Percentiles rank a stretch among this genome's conserved stretches.
Conservation (phyloP, 2,888 invertebrate genomes). For the Eumacrocentrus americanus region DNA sequence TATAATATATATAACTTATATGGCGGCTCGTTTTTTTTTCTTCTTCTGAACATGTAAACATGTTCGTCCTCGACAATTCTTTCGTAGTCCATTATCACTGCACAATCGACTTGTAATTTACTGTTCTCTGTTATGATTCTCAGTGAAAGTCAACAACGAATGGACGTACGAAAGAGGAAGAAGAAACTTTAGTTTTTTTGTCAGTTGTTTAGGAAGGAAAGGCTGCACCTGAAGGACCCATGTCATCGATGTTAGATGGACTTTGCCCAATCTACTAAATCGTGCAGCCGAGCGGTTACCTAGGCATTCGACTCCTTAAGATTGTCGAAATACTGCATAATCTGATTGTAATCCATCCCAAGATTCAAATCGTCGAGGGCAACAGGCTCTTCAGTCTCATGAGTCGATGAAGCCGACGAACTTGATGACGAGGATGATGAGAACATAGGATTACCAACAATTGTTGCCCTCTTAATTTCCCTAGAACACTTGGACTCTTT, state of each 20-base stretch:
- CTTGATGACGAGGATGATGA: constrained; percentile 60
- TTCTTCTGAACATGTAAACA: neutral
- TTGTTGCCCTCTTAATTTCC: constrained; percentile 82
- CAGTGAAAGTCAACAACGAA: too few species aligned
- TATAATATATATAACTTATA: constrained; percentile 7
- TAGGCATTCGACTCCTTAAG: constrained; percentile 93
- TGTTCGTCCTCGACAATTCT: neutral
- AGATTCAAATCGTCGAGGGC: constrained; percentile 79
- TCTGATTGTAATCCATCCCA: constrained; percentile 96
- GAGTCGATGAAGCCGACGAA: constrained; percentile 48
- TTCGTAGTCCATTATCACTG: neutral
- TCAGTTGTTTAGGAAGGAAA: too few species aligned
- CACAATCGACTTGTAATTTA: neutral
- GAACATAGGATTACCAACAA: constrained; percentile 90
- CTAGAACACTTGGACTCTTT: constrained; percentile 52
- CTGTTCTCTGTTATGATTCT: too few species aligned
- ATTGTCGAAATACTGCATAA: constrained; percentile 98
- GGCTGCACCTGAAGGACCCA: constrained; percentile 17
- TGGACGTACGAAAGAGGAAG: too few species aligned
- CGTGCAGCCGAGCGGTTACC: constrained; percentile 80
- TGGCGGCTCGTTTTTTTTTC: neutral
- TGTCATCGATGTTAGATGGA: constrained; percentile 24
- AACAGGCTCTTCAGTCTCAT: constrained; percentile 67
- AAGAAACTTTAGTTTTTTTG: too few species aligned
- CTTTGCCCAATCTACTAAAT: constrained; percentile 65